Conservation (phyloP, 2,888 invertebrate genomes). For the Bellardia pandia region DNA sequence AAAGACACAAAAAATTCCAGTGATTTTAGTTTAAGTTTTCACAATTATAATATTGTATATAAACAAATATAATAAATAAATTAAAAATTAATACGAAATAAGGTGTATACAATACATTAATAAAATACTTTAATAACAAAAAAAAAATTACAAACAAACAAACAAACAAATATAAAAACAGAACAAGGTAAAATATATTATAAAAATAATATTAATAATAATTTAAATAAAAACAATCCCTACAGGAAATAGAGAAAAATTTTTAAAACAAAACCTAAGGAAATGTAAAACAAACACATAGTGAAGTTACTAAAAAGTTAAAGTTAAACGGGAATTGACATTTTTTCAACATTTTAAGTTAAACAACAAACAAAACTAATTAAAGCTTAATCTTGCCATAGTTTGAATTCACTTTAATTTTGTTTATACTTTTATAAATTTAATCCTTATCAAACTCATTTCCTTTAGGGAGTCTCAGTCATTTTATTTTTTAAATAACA, state of each 20-base stretch:
- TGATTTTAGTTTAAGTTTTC: constrained; percentile 81
- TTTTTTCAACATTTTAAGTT: too few relatives aligned
- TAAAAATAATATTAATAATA: constrained; percentile 13
- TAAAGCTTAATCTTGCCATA: constrained; percentile 29
- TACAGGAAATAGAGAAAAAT: constrained; percentile 5
- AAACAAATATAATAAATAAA: constrained; percentile 39
- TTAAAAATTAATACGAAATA: constrained; percentile 24
- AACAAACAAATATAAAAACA: constrained; percentile 17
- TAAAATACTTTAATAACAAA: constrained; percentile 45
- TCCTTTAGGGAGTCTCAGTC: constrained; percentile 56
- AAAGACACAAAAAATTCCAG: constrained; percentile 78
- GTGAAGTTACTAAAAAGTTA: too few relatives aligned
- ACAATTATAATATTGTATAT: constrained; percentile 39
- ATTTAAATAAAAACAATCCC: constrained; percentile 18
- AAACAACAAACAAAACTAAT: neutral
- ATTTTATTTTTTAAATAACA: constrained; percentile 48
- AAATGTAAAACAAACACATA: too few relatives aligned
- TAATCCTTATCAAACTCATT: neutral
- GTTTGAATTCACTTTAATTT: too few relatives aligned
- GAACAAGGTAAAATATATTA: constrained; percentile 45
- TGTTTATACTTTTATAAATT: neutral
- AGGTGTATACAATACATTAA: constrained; percentile 68
- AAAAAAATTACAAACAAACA: constrained; percentile 22
- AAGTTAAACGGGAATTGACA: too few relatives aligned
- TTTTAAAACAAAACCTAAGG: neutral